Conservation (phyloP, 2,797 vertebrate genomes). For the Enoplosus armatus region DNA sequence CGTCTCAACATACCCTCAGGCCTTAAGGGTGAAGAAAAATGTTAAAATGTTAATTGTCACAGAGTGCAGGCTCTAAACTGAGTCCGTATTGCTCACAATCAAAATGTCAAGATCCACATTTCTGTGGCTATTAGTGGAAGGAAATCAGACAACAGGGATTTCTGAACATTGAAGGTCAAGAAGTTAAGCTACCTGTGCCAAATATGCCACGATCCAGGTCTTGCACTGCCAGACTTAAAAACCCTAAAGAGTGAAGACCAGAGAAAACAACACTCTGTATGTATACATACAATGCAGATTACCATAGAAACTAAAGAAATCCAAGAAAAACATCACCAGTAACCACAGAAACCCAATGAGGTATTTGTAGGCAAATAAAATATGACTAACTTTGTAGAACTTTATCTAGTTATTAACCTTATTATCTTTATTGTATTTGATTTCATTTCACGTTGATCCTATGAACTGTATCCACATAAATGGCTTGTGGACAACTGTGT, state of each 20-base stretch:
- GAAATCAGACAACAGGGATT: background rate
- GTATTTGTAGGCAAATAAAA: background rate
- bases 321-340: background rate
- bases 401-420: background rate
- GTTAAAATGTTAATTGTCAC: background rate
- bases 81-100: constrained; percentile 14
- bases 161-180: constrained; percentile 8
- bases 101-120: constrained; percentile 29
- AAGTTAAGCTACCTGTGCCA: constrained; percentile 55
- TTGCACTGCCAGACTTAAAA: constrained; percentile 46
- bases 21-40: constrained; percentile 60
- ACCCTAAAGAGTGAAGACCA: constrained; percentile 34
- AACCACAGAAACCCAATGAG: constrained; percentile 15
- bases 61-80: background rate
- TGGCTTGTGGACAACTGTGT: background rate
- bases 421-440: background rate
- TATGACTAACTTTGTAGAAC: background rate
- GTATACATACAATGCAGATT: constrained; percentile 10
- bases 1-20: constrained; percentile 93
- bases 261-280: constrained; percentile 10
- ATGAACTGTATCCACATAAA: background rate
- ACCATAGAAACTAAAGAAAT: constrained; percentile 26
- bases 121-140: background rate
- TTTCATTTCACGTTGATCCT: background rate
- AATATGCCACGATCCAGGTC: constrained; percentile 54